Evolutionary conservation across 2,797 vertebrate genomes (phyloP), one percentile per base, ranked within the genome.

Genomic region (Cossypha heuglini): DNA sequence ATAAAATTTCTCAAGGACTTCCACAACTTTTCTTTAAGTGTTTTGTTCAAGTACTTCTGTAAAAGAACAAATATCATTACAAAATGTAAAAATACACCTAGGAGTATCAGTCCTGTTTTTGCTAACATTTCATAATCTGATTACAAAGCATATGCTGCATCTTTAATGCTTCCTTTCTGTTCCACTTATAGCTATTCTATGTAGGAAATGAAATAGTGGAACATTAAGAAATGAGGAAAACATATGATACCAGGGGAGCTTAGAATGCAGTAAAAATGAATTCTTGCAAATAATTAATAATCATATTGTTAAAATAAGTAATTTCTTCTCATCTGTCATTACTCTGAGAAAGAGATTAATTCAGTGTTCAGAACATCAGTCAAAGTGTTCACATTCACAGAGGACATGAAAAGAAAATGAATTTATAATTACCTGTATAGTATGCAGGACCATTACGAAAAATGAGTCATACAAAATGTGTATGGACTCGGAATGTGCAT

Each of bases 181-280:
- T 88, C 63, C 37, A 64, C n/a, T 91, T 86, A 48, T 4, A 85
- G 33, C 5, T 85, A 26, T 85, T 93, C 86, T 84, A 52, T 54
- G 74, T 37, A 85, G 77, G 83, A 92, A 96, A 76, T 46, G 3
- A 73, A 88, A 82, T 48, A 73, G 31, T 73, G 52, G 26, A 82
- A 73, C 29, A 88, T 78, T 90, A 76, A 92, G 59, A 90, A 92
- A 93, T 63, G 21, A 87, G 77, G 45, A 81, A 88, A 93, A 73
- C 8, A 40, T 45, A 28, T 37, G 21, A 73, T 66, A 62, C 3
- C 2, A 29, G 28, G 24, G 12, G 25, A 90, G 46, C 40, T 93
- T 86, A 86, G 38, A 88, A 93, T 90, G 16, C 62, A 91, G 48
- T 54, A 86, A 45, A 88, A 88, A 81, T 46, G 1, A 93, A 43